A percentile compares a stretch with the other conserved stretches of the same genome.
Conservation (phyloP, 1,140 invertebrate genomes). For the Papilio helenus region DNA sequence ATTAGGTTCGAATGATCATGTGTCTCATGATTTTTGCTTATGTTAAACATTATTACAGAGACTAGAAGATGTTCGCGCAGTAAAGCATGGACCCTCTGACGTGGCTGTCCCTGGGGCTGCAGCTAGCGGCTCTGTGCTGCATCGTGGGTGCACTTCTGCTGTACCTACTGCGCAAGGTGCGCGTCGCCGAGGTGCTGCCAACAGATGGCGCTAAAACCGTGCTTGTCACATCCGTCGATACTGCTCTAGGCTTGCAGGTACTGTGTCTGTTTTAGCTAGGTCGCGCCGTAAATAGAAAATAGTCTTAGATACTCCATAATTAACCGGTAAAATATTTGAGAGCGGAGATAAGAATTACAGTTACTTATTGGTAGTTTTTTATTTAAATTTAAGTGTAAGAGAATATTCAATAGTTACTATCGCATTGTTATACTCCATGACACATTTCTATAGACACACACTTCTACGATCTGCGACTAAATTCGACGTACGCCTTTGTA, state of each 20-base stretch:
- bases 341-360: too few species aligned
- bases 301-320: too few species aligned
- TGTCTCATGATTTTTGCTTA: neutral
- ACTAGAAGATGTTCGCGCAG: constrained; percentile 57
- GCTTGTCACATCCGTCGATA: constrained; percentile 90
- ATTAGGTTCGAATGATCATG: too few species aligned
- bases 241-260: constrained; percentile 88
- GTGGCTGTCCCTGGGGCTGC: constrained; percentile 89
- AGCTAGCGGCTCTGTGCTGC: constrained; percentile 89
- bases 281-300: too few species aligned
- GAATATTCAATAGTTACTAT: neutral
- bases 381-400: neutral
- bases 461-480: neutral
- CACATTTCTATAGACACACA: neutral
- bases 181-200: constrained; percentile 80
- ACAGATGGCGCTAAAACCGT: constrained; percentile 85
- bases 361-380: neutral
- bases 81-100: constrained; percentile 89
- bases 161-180: constrained; percentile 89
- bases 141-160: constrained; percentile 90
- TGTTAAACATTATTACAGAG: constrained; percentile 52
- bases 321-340: too few species aligned
- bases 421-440: neutral
- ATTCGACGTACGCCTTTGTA: neutral
- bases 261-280: neutral